These are phyloP conservation scores for Drosophila biarmipes DNA, from an alignment of 1,140 invertebrate species.

Conservation along the genomic window DNA sequence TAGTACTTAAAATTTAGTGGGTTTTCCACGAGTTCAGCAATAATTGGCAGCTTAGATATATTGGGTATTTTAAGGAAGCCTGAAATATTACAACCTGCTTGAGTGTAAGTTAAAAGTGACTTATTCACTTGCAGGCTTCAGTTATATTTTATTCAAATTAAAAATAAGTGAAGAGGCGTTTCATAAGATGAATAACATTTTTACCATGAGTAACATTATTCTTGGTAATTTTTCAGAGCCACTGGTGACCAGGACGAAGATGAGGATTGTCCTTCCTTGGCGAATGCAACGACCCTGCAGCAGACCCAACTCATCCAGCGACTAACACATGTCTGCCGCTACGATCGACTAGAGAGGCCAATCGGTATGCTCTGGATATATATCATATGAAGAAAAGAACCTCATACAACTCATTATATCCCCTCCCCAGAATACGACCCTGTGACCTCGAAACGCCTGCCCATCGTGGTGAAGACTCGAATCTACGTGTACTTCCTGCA, in stretches of 20 bases:
- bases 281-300: slow-evolving; percentile 62
- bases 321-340: slow-evolving; percentile 79
- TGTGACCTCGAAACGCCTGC: slow-evolving; percentile 75
- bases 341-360: slow-evolving; percentile 76
- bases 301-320: slow-evolving; percentile 76
- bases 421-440: slow-evolving; percentile 49
- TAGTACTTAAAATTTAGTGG: background rate
- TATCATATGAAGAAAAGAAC: too few relatives aligned
- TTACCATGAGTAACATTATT: slow-evolving; percentile 9
- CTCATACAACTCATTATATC: background rate
- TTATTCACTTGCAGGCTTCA: too few relatives aligned
- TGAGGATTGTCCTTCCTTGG: slow-evolving; percentile 67
- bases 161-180: background rate
- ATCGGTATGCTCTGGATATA: slow-evolving; percentile 38
- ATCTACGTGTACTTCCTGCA: slow-evolving; percentile 91
- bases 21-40: background rate
- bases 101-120: too few relatives aligned
- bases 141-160: background rate
- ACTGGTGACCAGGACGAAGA: slow-evolving; percentile 45
- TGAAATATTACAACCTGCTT: background rate
- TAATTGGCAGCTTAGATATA: background rate
- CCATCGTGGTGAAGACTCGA: slow-evolving; percentile 87
- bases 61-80: background rate
- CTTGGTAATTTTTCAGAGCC: slow-evolving; percentile 26
- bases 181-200: background rate